These are phyloP conservation scores for Bombus picipes DNA, from an alignment of 1,140 invertebrate genomes.

Conservation along the genomic window DNA sequence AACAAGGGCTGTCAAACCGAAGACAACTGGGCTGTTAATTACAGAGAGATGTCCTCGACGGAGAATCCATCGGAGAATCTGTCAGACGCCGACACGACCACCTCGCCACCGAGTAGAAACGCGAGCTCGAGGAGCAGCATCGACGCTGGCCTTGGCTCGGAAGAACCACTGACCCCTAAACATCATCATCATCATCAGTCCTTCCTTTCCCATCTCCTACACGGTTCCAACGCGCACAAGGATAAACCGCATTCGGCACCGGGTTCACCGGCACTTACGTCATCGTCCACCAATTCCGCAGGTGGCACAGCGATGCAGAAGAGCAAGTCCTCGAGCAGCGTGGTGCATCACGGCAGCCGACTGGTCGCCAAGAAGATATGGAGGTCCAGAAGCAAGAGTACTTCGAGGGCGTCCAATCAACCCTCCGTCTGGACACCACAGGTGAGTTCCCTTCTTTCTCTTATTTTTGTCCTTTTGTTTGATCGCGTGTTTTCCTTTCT, in stretches of 20 bases:
- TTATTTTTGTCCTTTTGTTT: not conserved
- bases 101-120: slow-evolving; percentile 78
- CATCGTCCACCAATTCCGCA: slow-evolving; percentile 78
- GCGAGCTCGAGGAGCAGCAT: slow-evolving; percentile 84
- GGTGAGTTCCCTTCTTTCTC: slow-evolving; percentile 83
- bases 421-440: slow-evolving; percentile 89
- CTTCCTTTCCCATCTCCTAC: slow-evolving; percentile 87
- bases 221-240: slow-evolving; percentile 84
- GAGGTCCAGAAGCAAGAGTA: slow-evolving; percentile 90
- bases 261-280: slow-evolving; percentile 81
- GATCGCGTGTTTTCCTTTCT: not conserved
- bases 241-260: slow-evolving; percentile 81
- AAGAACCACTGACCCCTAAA: slow-evolving; percentile 82
- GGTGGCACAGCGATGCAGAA: slow-evolving; percentile 91
- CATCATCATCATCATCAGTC: slow-evolving; percentile 85
- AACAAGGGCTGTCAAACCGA: slow-evolving; percentile 90
- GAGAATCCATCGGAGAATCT: slow-evolving; percentile 73
- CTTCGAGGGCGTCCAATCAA: slow-evolving; percentile 85
- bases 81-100: slow-evolving; percentile 82
- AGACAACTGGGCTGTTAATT: slow-evolving; percentile 87
- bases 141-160: slow-evolving; percentile 81
- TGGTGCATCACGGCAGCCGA: slow-evolving; percentile 88
- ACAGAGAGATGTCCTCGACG: slow-evolving; percentile 71
- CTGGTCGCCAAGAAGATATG: slow-evolving; percentile 92
- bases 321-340: slow-evolving; percentile 92